A percentile compares a stretch with the other conserved stretches of the same genome.
Evolutionary conservation across 2,113 vertebrate species (phyloP).

Genomic region (Willisornis vidua): DNA sequence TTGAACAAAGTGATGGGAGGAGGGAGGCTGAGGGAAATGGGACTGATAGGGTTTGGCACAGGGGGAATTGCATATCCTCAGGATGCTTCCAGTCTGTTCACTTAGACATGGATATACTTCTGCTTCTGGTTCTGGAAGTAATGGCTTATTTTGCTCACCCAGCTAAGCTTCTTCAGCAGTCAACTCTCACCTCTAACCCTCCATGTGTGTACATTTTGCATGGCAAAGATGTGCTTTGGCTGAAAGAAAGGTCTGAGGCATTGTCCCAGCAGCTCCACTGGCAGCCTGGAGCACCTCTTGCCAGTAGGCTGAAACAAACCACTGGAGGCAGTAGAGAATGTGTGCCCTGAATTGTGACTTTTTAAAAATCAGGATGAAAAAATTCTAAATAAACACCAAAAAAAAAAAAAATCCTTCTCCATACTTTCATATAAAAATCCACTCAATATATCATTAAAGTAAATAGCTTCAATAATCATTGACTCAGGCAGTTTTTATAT

Average conservation of each 20-base stretch:
- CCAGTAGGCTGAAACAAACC: background rate
- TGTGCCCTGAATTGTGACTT: background rate
- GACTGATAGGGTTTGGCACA: background rate
- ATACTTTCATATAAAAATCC: background rate
- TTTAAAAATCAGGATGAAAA: background rate
- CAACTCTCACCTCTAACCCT: background rate
- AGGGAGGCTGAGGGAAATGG: background rate
- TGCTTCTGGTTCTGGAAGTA: background rate
- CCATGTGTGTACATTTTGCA: background rate
- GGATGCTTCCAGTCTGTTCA: background rate
- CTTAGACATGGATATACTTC: background rate
- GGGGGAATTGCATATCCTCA: background rate
- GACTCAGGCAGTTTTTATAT: constrained; percentile 3
- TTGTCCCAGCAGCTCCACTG: background rate
- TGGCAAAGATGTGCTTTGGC: background rate
- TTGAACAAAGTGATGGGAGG: background rate
- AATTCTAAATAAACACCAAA: background rate
- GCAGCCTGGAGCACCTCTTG: background rate
- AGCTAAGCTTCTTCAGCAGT: background rate
- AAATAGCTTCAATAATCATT: constrained; percentile 8
- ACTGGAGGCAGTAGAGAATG: background rate
- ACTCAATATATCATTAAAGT: background rate
- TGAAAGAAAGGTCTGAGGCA: background rate
- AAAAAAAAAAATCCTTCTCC: background rate
- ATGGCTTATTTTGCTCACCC: background rate